Percentiles rank a stretch among this genome's conserved stretches.
phyloP scores from a whole-genome alignment of 2,797 vertebrate species.

The Buceros bicornis region DNA sequence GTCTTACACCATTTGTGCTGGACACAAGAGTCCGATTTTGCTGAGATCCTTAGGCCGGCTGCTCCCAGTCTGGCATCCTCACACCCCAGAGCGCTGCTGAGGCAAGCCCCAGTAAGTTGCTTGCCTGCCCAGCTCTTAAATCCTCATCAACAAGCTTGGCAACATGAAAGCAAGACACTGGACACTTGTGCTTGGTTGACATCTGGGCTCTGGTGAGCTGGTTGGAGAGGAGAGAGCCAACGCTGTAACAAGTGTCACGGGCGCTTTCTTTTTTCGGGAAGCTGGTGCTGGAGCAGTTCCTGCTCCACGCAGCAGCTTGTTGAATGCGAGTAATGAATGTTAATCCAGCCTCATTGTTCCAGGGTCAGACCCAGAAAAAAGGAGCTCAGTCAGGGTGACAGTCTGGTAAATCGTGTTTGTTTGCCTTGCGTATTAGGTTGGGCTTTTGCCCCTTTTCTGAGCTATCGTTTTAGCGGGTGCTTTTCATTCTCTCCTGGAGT shows the following conservation, averaged over 20 bases:
- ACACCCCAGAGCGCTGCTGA: background rate
- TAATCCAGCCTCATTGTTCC: constrained; percentile 32
- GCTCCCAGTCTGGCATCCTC: background rate
- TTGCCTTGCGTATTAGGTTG: background rate
- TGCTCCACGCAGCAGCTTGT: background rate
- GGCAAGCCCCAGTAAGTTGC: background rate
- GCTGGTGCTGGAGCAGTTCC: constrained; percentile 11
- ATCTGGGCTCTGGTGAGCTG: background rate
- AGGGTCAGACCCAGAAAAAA: background rate
- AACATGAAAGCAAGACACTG: background rate
- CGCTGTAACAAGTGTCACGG: background rate
- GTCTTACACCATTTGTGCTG: accelerated
- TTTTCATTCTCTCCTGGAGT: background rate
- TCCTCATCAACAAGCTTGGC: background rate
- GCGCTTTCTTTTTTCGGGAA: background rate
- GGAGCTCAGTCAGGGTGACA: background rate
- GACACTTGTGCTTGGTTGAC: background rate
- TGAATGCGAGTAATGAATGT: constrained; percentile 19
- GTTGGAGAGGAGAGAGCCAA: background rate
- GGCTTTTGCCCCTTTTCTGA: background rate
- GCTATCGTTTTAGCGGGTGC: background rate
- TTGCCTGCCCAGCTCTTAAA: background rate
- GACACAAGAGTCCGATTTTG: accelerated
- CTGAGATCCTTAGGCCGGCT: background rate
- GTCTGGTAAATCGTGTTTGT: constrained; percentile 20